Base-by-base conservation (phyloP, 2,797 vertebrate species). In the Rhinophrynus dorsalis region DNA sequence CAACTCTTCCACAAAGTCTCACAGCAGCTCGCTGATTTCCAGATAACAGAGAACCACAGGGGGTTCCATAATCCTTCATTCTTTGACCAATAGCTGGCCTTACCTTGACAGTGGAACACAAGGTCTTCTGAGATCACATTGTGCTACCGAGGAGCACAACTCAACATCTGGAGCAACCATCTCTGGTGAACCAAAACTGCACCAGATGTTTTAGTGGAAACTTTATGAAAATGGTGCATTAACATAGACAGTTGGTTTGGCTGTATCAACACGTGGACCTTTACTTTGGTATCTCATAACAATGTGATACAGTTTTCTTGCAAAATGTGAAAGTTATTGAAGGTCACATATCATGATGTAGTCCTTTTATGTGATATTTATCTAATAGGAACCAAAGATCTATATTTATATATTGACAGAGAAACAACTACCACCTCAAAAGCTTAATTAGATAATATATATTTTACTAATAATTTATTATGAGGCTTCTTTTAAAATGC, bases 1-100 rank as follows among this genome's bases (percentile, higher is more conserved):
- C 45, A 78, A 57, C 40, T 66, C 69, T 9, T 78, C 74, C 10
- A 77, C 42, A 33, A 74, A 77, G 52, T 77, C 76, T 21, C 73
- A 69, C 11, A 63, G 51, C 33, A 48, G 74, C 52, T 78, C 76
- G 2, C 15, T 70, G 12, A 51, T 76, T 23, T 78, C 76, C 59
- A 76, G 76, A 76, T 78, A 78, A 65, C 68, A 50, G 24, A 38
- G 18, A 40, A 12, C 13, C 15, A 6, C 1, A 21, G 48, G 37
- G 38, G 4, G 21, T 10, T 18, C 38, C 3, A 8, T 13, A 5
- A 52, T 35, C 33, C 26, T 54, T 27, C n/a, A 8, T 13, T 26
- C 24, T 13, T 10, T 6, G 17, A 38, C 38, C 29, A 6, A 2
- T n/a, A 23, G 10, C 17, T 27, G 50, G 50, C 50, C 67, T 55